Evolutionary conservation across 2,797 vertebrate species (phyloP).

Genomic region (Pogonophryne albipinna): DNA sequence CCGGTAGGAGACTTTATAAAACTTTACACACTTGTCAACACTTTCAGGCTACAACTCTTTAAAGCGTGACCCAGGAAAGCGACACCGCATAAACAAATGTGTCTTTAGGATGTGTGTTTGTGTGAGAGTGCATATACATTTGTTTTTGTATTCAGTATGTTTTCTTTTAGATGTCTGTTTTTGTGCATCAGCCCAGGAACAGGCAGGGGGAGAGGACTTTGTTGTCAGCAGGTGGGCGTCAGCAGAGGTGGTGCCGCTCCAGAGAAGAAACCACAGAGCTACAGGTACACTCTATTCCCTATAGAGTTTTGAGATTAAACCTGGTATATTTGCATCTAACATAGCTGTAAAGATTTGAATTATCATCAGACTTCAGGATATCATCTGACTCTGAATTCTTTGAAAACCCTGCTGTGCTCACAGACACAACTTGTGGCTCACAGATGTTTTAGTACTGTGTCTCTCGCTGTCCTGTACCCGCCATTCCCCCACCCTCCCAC

Average conservation of each 20-base stretch:
- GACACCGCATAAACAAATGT: slow-evolving; percentile 12
- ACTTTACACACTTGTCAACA: slow-evolving; percentile 21
- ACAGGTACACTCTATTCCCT: slow-evolving; percentile 71
- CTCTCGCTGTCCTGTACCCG: slow-evolving; percentile 6
- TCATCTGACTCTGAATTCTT: background rate
- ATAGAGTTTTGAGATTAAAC: slow-evolving; percentile 1
- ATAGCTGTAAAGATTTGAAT: background rate
- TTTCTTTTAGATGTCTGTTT: slow-evolving; percentile 42
- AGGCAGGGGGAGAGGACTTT: slow-evolving; percentile 35
- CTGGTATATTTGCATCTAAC: slow-evolving; percentile 19
- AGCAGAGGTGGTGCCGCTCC: slow-evolving; percentile 56
- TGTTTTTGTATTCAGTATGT: slow-evolving; percentile 19
- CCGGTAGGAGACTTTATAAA: slow-evolving; percentile 8
- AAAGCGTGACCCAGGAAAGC: slow-evolving; percentile 7
- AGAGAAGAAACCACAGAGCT: slow-evolving; percentile 54
- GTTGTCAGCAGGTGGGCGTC: slow-evolving; percentile 31
- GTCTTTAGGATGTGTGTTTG: slow-evolving; percentile 18
- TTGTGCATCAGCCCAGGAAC: slow-evolving; percentile 48
- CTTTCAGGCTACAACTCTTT: slow-evolving; percentile 5
- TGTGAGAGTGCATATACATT: slow-evolving; percentile 32
- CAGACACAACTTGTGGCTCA: slow-evolving; percentile 19
- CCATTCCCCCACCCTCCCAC: background rate
- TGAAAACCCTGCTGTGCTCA: slow-evolving; percentile 11
- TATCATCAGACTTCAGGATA: slow-evolving; percentile 8
- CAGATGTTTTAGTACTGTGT: slow-evolving; percentile 38